A percentile compares a stretch with the other conserved stretches of the same genome.
Evolutionary conservation across 2,113 vertebrate species (phyloP).

Genomic region (Saguinus imperator): DNA sequence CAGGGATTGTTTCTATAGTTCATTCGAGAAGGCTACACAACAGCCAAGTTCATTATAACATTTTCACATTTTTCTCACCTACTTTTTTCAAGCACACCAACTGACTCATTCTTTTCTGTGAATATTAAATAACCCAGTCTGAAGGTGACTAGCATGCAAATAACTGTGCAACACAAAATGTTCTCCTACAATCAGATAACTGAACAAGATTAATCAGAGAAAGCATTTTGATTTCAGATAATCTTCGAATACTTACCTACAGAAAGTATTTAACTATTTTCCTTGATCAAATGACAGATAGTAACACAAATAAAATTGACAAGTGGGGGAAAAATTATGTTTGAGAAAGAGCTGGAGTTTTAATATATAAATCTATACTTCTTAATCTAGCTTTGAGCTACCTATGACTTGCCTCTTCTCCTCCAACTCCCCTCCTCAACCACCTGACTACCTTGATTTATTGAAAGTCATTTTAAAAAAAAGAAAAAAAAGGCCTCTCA

Average conservation of each 20-base stretch:
- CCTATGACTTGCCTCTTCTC: background rate
- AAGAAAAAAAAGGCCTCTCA: background rate
- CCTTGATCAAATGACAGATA: slow-evolving; percentile 60
- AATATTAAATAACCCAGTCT: slow-evolving; percentile 55
- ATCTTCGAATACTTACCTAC: slow-evolving; percentile 35
- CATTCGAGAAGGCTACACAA: background rate
- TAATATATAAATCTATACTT: background rate
- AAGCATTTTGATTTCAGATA: slow-evolving; percentile 57
- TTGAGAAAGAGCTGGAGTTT: background rate
- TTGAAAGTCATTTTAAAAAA: background rate
- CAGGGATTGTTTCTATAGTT: no score
- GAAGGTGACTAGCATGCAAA: slow-evolving; percentile 57
- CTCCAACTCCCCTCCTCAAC: background rate
- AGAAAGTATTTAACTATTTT: slow-evolving; percentile 53
- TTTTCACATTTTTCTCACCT: slow-evolving; percentile 2
- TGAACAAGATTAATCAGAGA: slow-evolving; percentile 62
- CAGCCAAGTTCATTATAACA: slow-evolving; percentile 52
- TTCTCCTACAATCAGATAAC: slow-evolving; percentile 58
- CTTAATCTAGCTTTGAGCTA: background rate
- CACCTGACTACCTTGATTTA: background rate
- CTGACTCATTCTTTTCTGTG: slow-evolving; percentile 48
- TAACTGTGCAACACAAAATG: slow-evolving; percentile 58
- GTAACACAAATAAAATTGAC: background rate
- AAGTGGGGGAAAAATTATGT: background rate
- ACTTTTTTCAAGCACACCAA: slow-evolving; percentile 61